These are phyloP conservation scores for Archilochus colubris DNA, from an alignment of 2,113 vertebrate genomes.

Conservation along the genomic window DNA sequence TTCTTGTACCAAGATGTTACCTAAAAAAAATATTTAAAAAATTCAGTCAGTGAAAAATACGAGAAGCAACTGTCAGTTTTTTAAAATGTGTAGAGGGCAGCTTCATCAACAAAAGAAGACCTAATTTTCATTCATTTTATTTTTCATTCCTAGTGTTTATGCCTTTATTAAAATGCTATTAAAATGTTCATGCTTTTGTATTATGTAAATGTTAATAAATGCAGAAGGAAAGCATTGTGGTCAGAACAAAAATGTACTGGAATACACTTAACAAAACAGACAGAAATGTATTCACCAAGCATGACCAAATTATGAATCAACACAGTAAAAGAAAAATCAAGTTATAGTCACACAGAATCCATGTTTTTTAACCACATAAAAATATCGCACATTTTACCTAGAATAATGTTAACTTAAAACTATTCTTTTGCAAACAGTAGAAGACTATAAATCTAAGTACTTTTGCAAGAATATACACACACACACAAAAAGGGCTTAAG, in stretches of 20 bases:
- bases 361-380: neutral
- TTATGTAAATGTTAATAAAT: neutral
- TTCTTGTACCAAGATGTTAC: slow-evolving; percentile 83
- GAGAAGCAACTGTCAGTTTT: neutral
- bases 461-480: neutral
- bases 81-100: neutral
- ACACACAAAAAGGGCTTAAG: neutral
- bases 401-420: neutral
- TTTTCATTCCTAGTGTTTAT: neutral
- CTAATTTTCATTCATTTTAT: neutral
- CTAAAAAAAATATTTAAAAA: slow-evolving; percentile 61
- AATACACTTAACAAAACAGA: neutral
- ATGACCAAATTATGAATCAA: neutral
- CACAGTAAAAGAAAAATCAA: neutral
- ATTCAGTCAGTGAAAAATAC: neutral
- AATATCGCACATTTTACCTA: neutral
- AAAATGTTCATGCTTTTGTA: neutral
- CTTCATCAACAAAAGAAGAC: neutral
- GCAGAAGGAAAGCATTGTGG: neutral
- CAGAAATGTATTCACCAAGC: neutral
- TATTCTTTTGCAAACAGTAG: neutral
- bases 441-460: neutral
- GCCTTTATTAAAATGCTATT: neutral
- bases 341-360: neutral
- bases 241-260: neutral